Base-by-base conservation (phyloP, 1,140 invertebrate species). In the Carcinoscorpius rotundicauda region DNA sequence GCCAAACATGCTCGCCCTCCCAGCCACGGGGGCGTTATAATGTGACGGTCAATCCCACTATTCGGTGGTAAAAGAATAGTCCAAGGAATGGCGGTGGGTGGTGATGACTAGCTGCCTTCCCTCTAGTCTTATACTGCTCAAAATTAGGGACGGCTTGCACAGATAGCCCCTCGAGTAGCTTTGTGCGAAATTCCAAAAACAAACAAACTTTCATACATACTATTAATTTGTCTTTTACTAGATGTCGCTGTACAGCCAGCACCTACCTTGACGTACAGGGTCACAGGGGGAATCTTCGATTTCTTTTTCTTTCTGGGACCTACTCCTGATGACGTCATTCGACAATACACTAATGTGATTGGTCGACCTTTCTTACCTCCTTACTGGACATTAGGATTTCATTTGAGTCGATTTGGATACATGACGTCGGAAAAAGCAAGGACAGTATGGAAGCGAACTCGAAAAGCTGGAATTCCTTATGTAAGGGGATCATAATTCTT, bases 391-490 rank as follows among this genome's bases (percentile, higher is more conserved):
- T 72, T 76, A 29, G 80, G 77, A 11, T 75, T 76, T 48, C 78
- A 82, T 66, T 67, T 82, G 0, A 81, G 79, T 69, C 85, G 86
- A 74, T 91, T 81, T 76, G 85, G 86, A 64, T 88, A 88, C 70
- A 79, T 80, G 64, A 82, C 79, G 57, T 74, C 89, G 29, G 82
- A 87, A 61, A 79, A 84, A 51, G 89, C 88, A 0, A 79, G 76
- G 69, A 63, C 62, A 58, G 73, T 72, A 8, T 73, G 76, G 29
- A 64, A 76, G 48, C 60, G 78, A 60, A 80, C 71, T 29, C 49
- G 67, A 9, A 69, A 71, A 50, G 72, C 73, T 49, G 70, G 69
- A 58, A 77, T 81, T 65, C 80, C 80, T 3, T 71, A 29, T 29
- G 29, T 29, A 29, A 29, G 29, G 29, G 29, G 29, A 29, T 29